Evolutionary conservation across 2,113 vertebrate species (phyloP), one percentile per base, ranked within the genome.

Genomic region (Sapayoa aenigma): DNA sequence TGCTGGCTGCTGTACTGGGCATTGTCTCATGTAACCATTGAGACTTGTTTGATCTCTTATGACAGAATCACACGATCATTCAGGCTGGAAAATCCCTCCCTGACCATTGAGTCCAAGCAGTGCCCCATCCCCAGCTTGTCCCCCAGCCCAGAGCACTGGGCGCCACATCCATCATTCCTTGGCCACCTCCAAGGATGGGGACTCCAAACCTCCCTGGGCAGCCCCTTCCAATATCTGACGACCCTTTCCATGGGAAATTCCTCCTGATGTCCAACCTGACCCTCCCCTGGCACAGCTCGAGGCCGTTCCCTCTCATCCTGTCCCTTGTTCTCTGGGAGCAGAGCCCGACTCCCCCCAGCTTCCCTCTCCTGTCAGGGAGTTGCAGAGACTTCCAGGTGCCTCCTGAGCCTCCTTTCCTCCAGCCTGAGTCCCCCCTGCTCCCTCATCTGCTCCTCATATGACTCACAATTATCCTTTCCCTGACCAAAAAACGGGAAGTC

Each of bases 211-310:
- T 66, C 63, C 30, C 41, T 44, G 63, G 41, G 41, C 60, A 63
- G 39, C 39, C 62, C 62, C 30, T 65, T 9, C 62, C 41, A 42
- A 22, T 2, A 14, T 9, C 63, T 66, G 63, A 33, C 28, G 28
- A 33, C 19, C 62, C 13, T 62, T 68, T 62, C 28, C 55, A 25
- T 12, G 24, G 3, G 1, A 9, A 68, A 76, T 76, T 69, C 41
- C 71, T 82, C 3, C 71, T 74, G 24, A 0, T 37, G 75, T 0
- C 52, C 60, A 7, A 0, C 6, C 60, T 82, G 69, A 18, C 12
- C 68, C 59, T 89, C 0, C 52, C 76, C 68, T 65, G 49, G 53
- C 50, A 37, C 86, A 81, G 59, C 44, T 42, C 66, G 86, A 50
- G 76, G 59, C 52, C 4, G 4, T 74, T 74, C 50, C 68, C 59